Evolutionary conservation across 1,140 invertebrate species (phyloP), one percentile per base, ranked within the genome.

Genomic region (Sycobia sp.): DNA sequence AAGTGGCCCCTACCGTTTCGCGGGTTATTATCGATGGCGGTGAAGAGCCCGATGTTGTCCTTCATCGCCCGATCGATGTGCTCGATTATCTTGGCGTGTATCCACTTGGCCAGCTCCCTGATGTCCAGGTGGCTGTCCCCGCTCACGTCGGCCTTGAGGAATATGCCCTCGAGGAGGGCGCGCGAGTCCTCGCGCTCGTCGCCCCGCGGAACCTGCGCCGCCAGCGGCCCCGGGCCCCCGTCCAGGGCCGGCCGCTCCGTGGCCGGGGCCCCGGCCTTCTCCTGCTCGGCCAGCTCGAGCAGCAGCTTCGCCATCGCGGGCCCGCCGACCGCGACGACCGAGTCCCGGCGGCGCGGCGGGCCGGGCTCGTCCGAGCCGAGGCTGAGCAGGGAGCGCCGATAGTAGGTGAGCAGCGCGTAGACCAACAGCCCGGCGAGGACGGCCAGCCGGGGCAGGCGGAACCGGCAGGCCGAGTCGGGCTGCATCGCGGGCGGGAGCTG

Each of bases 21-120:
- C 0, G 89, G 89, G 74, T 90, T 84, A 41, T 84, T 86, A 72
- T 94, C 91, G 50, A 94, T 87, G 13, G 84, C 78, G 14, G 85
- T 85, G 73, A 93, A 93, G 27, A 92, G 80, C 0, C 85, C 84
- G 53, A 88, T 86, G 79, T 93, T 93, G 71, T 91, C 89, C 68
- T 84, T 78, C 46, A 90, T 82, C 0, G 90, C 90, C 49, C 86
- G 83, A 25, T 87, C 84, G 63, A 93, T 90, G 72, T 94, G 91
- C 67, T 91, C 86, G 3, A 87, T 84, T 32, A 92, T 90, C 78
- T 90, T 90, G 0, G 79, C 73, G 49, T 89, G 83, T 32, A 94
- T 93, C 85, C 91, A 93, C 49, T 81, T 79, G 1, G 88, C 84
- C 53, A 93, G 65, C 77, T 93, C 91, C 20, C 85, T 83, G 1